Evolutionary conservation across 1,140 invertebrate genomes (phyloP).

Genomic region (Calliphora vicina): DNA sequence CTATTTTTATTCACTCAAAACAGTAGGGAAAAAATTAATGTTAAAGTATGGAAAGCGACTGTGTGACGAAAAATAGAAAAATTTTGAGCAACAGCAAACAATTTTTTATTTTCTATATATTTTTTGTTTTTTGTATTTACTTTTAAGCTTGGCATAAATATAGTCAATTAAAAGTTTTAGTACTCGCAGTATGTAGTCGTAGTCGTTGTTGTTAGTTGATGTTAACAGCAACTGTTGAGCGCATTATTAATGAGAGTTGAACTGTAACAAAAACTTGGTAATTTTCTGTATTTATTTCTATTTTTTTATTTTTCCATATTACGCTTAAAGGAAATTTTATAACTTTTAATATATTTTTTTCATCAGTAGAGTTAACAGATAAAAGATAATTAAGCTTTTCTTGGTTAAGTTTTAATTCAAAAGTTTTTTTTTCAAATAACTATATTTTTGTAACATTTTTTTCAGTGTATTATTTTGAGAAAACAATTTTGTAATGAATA

Average conservation of each 20-base stretch:
- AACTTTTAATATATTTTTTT: too few species aligned
- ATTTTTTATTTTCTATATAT: neutral
- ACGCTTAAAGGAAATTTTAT: too few species aligned
- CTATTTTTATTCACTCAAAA: neutral
- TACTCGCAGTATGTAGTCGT: neutral
- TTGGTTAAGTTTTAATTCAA: too few species aligned
- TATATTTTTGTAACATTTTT: too few species aligned
- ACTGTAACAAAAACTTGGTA: neutral
- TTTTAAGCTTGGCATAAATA: constrained; percentile 29
- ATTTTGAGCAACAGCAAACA: neutral
- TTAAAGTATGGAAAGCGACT: neutral
- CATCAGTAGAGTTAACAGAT: too few species aligned
- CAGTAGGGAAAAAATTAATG: neutral
- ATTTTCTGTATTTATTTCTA: neutral
- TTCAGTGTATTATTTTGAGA: too few species aligned
- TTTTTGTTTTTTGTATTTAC: neutral
- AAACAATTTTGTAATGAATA: too few species aligned
- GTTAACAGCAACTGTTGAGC: constrained; percentile 23
- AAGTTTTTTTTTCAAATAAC: too few species aligned
- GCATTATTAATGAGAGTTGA: constrained; percentile 8
- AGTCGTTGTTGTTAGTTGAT: neutral
- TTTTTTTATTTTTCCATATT: too few species aligned
- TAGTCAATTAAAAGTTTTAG: constrained; percentile 29
- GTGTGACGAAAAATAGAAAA: neutral
- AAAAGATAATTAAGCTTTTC: too few species aligned